A percentile compares a stretch with the other conserved stretches of the same genome.
These are phyloP conservation scores for Myotis vivesi DNA, from an alignment of 2,797 vertebrate genomes.

Conservation along the genomic window DNA sequence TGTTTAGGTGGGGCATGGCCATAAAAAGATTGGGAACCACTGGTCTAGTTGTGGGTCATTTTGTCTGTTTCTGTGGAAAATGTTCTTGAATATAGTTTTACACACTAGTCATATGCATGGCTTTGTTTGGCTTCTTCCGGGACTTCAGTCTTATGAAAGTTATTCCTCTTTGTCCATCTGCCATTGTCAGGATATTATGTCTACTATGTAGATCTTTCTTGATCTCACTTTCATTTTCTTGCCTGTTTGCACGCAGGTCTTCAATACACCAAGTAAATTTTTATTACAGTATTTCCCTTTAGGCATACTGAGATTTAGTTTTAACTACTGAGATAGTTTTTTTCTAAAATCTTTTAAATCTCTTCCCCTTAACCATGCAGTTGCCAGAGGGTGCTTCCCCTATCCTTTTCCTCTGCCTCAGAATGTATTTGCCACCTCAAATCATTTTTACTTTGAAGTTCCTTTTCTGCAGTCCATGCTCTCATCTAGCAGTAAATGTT, in stretches of 20 bases:
- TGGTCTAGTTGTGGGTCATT: no score
- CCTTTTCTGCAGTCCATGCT: background rate
- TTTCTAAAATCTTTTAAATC: background rate
- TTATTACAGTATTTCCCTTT: background rate
- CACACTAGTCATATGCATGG: background rate
- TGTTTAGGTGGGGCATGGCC: no score
- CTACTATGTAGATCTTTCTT: background rate
- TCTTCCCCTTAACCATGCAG: background rate
- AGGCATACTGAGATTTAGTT: background rate
- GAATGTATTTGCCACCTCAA: background rate
- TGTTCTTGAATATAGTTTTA: background rate
- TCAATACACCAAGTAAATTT: background rate
- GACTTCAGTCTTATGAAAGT: background rate
- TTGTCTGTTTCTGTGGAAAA: background rate
- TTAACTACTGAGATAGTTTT: background rate
- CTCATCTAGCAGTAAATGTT: background rate
- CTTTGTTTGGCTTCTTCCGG: background rate
- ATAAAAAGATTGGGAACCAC: no score
- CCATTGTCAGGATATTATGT: background rate
- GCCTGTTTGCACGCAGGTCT: background rate
- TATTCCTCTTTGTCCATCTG: background rate
- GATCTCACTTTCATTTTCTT: background rate
- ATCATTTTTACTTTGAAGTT: background rate
- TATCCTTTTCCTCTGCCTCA: background rate
- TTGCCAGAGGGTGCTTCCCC: background rate